Evolutionary conservation across 1,140 invertebrate species (phyloP).

Genomic region (Dendroctonus valens): DNA sequence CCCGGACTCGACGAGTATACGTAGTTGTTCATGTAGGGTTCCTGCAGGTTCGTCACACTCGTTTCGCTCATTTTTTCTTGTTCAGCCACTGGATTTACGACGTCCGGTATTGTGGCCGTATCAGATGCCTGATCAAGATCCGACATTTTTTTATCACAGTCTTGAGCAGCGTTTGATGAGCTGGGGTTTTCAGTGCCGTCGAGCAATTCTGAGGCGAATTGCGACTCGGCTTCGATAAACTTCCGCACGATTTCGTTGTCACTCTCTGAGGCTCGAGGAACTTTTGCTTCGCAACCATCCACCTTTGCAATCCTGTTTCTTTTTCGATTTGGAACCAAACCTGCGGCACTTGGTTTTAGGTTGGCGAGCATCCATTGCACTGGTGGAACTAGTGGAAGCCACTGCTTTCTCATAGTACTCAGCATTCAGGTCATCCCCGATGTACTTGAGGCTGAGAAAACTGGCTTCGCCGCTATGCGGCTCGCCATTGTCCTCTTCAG

Average conservation of each 20-base stretch:
- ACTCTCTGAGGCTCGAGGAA: neutral
- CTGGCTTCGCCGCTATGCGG: conserved; percentile 6
- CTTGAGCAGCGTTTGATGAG: conserved; percentile 13
- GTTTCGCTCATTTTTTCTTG: neutral
- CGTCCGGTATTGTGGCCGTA: neutral
- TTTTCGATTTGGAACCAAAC: neutral
- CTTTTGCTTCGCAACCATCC: neutral
- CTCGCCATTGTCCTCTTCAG: conserved; percentile 13
- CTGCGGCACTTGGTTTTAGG: neutral
- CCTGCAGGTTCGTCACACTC: too few relatives aligned
- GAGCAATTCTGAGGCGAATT: neutral
- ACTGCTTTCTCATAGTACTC: conserved; percentile 4
- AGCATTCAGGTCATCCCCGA: conserved; percentile 18
- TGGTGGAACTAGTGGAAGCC: neutral
- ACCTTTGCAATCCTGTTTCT: conserved; percentile 5
- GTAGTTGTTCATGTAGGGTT: neutral
- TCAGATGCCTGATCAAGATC: neutral
- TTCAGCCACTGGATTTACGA: neutral
- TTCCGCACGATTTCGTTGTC: conserved; percentile 2
- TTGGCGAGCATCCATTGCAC: neutral
- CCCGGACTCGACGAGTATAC: conserved; percentile 43
- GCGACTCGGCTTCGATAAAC: neutral
- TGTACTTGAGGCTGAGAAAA: conserved; percentile 19
- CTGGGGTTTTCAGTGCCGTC: neutral
- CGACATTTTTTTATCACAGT: conserved; percentile 14